These are phyloP conservation scores for Hydriomena furcata DNA, from an alignment of 2,888 invertebrate species.

Conservation along the genomic window DNA sequence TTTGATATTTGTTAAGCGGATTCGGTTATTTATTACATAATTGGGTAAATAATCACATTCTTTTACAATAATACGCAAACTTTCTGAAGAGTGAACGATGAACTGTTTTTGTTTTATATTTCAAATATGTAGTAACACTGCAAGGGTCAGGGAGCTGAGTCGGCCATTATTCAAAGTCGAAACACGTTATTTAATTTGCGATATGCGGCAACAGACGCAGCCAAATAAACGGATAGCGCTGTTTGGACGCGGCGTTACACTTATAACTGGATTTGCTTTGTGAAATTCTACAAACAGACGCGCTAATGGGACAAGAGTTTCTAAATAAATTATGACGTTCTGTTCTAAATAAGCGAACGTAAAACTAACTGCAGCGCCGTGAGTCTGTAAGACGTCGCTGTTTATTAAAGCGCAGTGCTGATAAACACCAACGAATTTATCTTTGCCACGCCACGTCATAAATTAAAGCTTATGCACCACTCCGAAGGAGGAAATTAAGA, in stretches of 20 bases:
- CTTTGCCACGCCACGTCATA: constrained; percentile 60
- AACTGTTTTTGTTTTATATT: constrained; percentile 55
- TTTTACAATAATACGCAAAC: constrained; percentile 29
- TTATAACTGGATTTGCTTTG: constrained; percentile 77
- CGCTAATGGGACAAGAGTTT: constrained; percentile 68
- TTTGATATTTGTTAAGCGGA: constrained; percentile 3
- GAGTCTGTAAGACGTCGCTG: constrained; percentile 42
- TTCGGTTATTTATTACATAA: constrained; percentile 1
- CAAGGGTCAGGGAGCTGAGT: constrained; percentile 42
- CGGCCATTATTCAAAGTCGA: constrained; percentile 64
- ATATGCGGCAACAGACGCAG: constrained; percentile 67
- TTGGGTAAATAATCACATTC: constrained; percentile 20
- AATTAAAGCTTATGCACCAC: constrained; percentile 62
- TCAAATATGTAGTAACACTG: constrained; percentile 51
- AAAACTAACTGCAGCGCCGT: constrained; percentile 39
- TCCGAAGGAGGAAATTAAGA: constrained; percentile 62
- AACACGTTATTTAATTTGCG: constrained; percentile 77
- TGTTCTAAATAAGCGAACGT: constrained; percentile 46
- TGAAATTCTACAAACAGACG: constrained; percentile 66
- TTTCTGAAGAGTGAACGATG: constrained; percentile 32
- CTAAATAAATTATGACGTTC: constrained; percentile 61
- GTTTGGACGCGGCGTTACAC: constrained; percentile 64
- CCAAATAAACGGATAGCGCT: constrained; percentile 70
- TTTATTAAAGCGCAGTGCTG: constrained; percentile 57
- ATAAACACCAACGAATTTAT: constrained; percentile 66